Evolutionary conservation across 1,140 invertebrate genomes (phyloP).

Genomic region (Brachionus angularis): DNA sequence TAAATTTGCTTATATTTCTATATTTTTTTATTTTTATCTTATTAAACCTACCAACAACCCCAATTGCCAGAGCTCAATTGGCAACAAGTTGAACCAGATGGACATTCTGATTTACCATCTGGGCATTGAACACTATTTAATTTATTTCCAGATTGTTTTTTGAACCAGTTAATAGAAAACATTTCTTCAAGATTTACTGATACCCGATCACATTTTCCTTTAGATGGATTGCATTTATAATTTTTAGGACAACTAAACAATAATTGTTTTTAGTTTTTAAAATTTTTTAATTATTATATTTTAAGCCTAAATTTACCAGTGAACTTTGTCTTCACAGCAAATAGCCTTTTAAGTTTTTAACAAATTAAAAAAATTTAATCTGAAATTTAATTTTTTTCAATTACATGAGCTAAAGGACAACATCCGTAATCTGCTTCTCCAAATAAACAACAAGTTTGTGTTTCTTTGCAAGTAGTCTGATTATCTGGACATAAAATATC

Average conservation of each 20-base stretch:
- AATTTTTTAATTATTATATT: not conserved
- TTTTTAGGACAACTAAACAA: slow-evolving; percentile 25
- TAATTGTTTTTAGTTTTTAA: not conserved
- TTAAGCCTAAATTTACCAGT: slow-evolving; percentile 11
- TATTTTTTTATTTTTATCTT: not conserved
- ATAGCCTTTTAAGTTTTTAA: not conserved
- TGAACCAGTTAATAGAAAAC: slow-evolving; percentile 38
- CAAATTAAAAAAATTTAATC: not conserved
- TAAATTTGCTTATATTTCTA: not conserved
- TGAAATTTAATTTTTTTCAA: not conserved
- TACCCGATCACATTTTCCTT: slow-evolving; percentile 37
- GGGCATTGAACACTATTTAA: slow-evolving; percentile 45
- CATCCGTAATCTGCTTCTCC: slow-evolving; percentile 30
- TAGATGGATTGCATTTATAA: slow-evolving; percentile 34
- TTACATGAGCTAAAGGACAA: slow-evolving; percentile 35
- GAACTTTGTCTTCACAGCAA: slow-evolving; percentile 37
- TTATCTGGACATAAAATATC: slow-evolving; percentile 41
- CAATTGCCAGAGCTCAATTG: slow-evolving; percentile 48
- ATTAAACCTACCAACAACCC: slow-evolving; percentile 49
- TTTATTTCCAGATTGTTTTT: slow-evolving; percentile 38
- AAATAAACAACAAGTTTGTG: slow-evolving; percentile 39
- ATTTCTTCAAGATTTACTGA: not conserved
- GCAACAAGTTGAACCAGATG: slow-evolving; percentile 56
- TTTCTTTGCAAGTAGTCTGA: slow-evolving; percentile 30
- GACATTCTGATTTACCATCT: slow-evolving; percentile 50